These are phyloP conservation scores for Tenthredo mesomela DNA, from an alignment of 2,888 invertebrate species.

Conservation along the genomic window DNA sequence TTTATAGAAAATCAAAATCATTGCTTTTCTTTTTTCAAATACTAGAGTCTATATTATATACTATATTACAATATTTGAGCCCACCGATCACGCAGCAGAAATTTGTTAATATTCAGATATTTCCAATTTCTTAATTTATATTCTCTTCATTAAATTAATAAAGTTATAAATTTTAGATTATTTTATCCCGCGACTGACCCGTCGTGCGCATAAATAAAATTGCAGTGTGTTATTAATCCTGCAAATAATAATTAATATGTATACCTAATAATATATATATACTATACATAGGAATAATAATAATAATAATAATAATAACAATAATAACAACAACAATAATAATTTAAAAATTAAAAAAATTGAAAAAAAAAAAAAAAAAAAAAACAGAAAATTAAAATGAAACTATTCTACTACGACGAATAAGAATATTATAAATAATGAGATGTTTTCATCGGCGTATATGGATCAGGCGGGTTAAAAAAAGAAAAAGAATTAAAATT, in stretches of 20 bases:
- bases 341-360: background rate
- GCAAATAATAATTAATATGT: background rate
- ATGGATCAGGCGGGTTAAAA: background rate
- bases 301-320: background rate
- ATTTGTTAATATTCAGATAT: too few species aligned
- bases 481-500: background rate
- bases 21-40: too few species aligned
- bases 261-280: too few species aligned
- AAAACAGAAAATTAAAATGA: background rate
- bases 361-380: too few species aligned
- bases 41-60: too few species aligned
- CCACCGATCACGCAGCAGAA: too few species aligned
- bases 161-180: background rate
- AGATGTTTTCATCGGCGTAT: conserved; percentile 3
- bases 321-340: background rate
- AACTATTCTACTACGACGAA: background rate
- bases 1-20: too few species aligned
- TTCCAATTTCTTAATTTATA: too few species aligned
- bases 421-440: background rate
- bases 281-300: background rate
- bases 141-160: background rate
- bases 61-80: too few species aligned
- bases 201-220: background rate
- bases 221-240: background rate
- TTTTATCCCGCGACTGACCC: background rate